Conservation (phyloP, 2,797 vertebrate species). For the Lutjanus argentimaculatus region DNA sequence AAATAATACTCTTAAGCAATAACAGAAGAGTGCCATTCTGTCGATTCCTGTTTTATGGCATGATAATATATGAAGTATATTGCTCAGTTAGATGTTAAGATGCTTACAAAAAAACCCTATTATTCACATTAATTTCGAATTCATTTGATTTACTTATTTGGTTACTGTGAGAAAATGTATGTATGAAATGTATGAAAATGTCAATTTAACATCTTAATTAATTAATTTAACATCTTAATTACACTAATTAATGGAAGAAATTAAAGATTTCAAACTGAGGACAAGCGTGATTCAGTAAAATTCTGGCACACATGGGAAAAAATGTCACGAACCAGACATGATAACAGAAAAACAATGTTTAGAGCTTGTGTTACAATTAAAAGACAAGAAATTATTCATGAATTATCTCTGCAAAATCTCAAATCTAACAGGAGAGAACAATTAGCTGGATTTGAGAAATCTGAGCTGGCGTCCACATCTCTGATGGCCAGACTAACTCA, state of each 20-base stretch:
- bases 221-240: too few relatives aligned
- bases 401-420: background rate
- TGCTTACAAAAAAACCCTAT: too few relatives aligned
- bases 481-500: too few relatives aligned
- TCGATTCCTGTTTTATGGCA: background rate
- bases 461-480: background rate
- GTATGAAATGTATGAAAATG: too few relatives aligned
- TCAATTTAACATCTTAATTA: too few relatives aligned
- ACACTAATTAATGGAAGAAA: background rate
- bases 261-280: background rate
- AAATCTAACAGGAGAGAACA: background rate
- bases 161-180: background rate
- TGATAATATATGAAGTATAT: background rate
- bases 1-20: too few relatives aligned
- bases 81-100: background rate
- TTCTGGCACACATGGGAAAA: background rate
- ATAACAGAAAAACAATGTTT: background rate
- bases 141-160: background rate
- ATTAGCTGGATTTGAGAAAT: too few relatives aligned
- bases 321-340: background rate
- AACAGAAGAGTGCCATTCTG: background rate
- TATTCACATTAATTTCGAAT: background rate
- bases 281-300: background rate
- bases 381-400: background rate
- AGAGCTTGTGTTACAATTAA: background rate